Evolutionary conservation across 2,888 invertebrate species (phyloP).

Genomic region (Gasteruption jaculator): DNA sequence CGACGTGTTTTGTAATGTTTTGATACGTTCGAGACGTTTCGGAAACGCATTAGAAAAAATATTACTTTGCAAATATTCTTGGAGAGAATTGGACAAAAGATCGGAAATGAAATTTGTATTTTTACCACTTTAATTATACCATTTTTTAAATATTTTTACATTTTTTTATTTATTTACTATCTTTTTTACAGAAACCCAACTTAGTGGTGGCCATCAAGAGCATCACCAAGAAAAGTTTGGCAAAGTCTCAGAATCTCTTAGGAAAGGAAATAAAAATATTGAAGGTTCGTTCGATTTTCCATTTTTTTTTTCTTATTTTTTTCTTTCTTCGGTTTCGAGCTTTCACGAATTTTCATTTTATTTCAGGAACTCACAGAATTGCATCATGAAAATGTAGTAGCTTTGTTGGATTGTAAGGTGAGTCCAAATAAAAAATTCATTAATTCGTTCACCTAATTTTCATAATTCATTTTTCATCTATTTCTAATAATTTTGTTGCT

Average conservation of each 20-base stretch:
- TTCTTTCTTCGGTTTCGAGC: conserved; percentile 7
- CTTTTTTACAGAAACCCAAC: conserved; percentile 70
- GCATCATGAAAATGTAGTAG: conserved; percentile 98
- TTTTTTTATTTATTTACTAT: not conserved
- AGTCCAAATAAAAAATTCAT: conserved; percentile 27
- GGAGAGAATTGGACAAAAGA: too few relatives aligned
- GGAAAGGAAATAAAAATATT: conserved; percentile 99
- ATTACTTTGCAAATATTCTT: too few relatives aligned
- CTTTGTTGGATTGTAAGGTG: conserved; percentile 92
- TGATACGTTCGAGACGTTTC: too few relatives aligned
- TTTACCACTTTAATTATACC: not conserved
- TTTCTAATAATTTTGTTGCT: too few relatives aligned
- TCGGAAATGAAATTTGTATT: too few relatives aligned
- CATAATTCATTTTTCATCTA: conserved; percentile 15
- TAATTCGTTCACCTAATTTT: conserved; percentile 11
- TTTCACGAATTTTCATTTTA: conserved; percentile 17
- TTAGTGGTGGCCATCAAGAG: conserved; percentile 95
- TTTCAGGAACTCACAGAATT: conserved; percentile 87
- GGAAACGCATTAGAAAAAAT: too few relatives aligned
- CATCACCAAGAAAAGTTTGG: conserved; percentile 95
- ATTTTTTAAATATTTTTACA: conserved; percentile 8
- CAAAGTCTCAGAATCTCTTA: conserved; percentile 94
- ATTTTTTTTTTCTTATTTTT: conserved; percentile 3
- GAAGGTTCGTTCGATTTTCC: conserved; percentile 58
- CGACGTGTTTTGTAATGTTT: too few relatives aligned